Evolutionary conservation across 2,113 vertebrate genomes (phyloP).

Genomic region (Trematocara macrostoma): DNA sequence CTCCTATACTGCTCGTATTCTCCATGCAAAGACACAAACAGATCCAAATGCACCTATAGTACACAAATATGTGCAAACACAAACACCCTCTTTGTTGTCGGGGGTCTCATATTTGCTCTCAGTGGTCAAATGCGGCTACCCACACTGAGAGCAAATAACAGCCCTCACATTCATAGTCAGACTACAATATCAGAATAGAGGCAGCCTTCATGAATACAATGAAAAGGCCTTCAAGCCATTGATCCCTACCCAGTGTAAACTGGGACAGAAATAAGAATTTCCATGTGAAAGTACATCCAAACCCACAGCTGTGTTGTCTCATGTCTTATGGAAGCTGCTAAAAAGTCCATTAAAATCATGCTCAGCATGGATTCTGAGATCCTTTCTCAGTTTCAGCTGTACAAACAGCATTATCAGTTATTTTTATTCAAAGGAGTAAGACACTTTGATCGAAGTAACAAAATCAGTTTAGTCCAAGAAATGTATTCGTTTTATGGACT

Average conservation of each 20-base stretch:
- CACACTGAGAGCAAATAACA: neutral
- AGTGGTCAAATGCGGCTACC: neutral
- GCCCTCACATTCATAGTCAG: neutral
- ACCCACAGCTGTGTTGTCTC: neutral
- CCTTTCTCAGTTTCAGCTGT: neutral
- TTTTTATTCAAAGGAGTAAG: neutral
- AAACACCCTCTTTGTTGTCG: neutral
- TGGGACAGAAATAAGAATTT: neutral
- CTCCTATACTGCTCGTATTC: neutral
- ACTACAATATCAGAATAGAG: neutral
- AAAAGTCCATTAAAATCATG: neutral
- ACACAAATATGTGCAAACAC: conserved; percentile 2
- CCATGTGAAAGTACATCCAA: neutral
- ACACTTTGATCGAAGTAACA: neutral
- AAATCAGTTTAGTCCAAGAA: neutral
- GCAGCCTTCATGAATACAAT: neutral
- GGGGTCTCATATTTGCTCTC: neutral
- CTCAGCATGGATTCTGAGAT: neutral
- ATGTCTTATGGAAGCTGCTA: neutral
- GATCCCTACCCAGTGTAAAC: neutral
- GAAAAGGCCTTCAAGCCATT: neutral
- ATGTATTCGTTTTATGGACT: neutral
- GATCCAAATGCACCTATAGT: conserved; percentile 1
- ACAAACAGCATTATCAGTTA: neutral
- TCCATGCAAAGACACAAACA: neutral